phyloP scores from a whole-genome alignment of 2,797 vertebrate genomes.

The Vireo griseus region DNA sequence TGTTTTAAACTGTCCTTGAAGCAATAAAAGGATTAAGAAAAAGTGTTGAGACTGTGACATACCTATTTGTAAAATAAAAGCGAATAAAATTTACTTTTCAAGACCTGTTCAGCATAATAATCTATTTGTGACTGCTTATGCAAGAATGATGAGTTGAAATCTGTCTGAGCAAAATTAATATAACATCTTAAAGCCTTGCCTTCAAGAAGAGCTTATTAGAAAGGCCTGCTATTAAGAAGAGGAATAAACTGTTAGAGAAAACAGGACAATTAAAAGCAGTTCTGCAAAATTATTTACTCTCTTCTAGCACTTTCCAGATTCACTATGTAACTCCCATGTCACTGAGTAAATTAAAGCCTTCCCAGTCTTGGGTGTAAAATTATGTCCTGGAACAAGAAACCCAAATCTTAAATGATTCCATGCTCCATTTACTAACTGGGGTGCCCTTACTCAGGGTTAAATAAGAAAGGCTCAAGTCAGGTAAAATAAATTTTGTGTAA shows the following conservation, averaged over 20 bases:
- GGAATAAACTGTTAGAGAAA: background rate
- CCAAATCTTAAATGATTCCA: background rate
- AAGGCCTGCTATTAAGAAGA: background rate
- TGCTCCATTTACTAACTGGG: background rate
- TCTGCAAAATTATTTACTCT: background rate
- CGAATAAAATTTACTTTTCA: background rate
- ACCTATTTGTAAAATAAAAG: background rate
- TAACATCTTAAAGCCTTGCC: background rate
- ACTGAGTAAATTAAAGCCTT: background rate
- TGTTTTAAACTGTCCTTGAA: background rate
- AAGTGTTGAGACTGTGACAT: background rate
- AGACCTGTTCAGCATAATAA: background rate
- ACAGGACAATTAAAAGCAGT: background rate
- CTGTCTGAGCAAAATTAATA: background rate
- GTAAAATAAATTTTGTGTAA: background rate
- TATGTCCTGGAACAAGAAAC: background rate
- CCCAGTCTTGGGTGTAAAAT: background rate
- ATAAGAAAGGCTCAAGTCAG: background rate
- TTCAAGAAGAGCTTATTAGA: background rate
- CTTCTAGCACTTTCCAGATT: background rate
- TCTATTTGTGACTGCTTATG: background rate
- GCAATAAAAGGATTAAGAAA: background rate
- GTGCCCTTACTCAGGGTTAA: background rate
- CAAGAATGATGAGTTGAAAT: background rate
- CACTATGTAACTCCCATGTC: background rate